A percentile compares a stretch with the other conserved stretches of the same genome.
phyloP scores from a whole-genome alignment of 2,888 invertebrate species.

The Drosophila peninsularis region DNA sequence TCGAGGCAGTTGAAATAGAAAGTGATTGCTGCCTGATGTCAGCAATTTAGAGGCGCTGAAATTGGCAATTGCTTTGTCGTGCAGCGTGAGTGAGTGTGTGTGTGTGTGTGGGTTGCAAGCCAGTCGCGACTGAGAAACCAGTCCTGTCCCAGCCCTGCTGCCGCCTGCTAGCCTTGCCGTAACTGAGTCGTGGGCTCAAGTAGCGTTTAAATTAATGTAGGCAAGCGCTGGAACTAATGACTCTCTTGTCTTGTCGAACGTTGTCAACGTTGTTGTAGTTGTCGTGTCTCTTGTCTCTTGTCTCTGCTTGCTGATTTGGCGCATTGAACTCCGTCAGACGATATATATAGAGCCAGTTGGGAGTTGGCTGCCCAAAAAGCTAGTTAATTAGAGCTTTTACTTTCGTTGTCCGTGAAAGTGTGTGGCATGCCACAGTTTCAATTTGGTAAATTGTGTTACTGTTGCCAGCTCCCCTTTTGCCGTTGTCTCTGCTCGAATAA shows the following conservation, averaged over 20 bases:
- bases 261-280: slow-evolving; percentile 47
- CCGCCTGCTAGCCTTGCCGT: slow-evolving; percentile 20
- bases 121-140: slow-evolving; percentile 18
- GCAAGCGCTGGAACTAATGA: slow-evolving; percentile 79
- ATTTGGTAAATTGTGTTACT: slow-evolving; percentile 65
- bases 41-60: slow-evolving; percentile 72
- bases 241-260: slow-evolving; percentile 51
- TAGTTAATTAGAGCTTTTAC: slow-evolving; percentile 62
- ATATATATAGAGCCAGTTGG: slow-evolving; percentile 23
- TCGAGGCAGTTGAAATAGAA: slow-evolving; percentile 61
- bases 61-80: slow-evolving; percentile 63
- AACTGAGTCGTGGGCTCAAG: slow-evolving; percentile 53
- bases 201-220: slow-evolving; percentile 72
- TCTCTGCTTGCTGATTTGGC: slow-evolving; percentile 40
- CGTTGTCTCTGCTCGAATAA: slow-evolving; percentile 39
- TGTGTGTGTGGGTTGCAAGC: slow-evolving; percentile 41
- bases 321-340: slow-evolving; percentile 61
- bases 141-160: slow-evolving; percentile 6
- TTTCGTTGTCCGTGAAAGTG: slow-evolving; percentile 75
- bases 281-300: slow-evolving; percentile 25
- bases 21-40: slow-evolving; percentile 66
- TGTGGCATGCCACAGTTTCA: slow-evolving; percentile 68
- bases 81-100: slow-evolving; percentile 7
- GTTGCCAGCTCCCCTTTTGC: slow-evolving; percentile 22
- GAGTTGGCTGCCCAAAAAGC: slow-evolving; percentile 42